Percentiles rank a stretch among this genome's conserved stretches.
Evolutionary conservation across 2,113 vertebrate species (phyloP).

Genomic region (Myotis yumanensis): DNA sequence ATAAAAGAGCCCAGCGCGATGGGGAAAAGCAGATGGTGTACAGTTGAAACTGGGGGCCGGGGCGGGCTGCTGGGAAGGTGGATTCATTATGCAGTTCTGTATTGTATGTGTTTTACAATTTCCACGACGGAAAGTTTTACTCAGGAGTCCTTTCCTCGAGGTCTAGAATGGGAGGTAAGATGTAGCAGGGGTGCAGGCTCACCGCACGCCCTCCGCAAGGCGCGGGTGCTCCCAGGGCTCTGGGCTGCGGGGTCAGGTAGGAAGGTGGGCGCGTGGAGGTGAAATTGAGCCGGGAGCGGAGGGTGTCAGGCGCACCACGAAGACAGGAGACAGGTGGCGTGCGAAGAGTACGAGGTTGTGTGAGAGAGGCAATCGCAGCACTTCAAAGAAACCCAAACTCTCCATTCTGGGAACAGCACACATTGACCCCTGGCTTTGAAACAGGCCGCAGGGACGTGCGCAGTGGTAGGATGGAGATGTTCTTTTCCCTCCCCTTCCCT

Average conservation of each 20-base stretch:
- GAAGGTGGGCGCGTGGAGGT: accelerated
- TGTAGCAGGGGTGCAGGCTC: neutral
- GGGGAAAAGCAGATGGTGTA: neutral
- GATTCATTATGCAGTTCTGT: accelerated
- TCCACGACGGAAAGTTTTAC: neutral
- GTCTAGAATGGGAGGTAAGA: neutral
- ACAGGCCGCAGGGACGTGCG: neutral
- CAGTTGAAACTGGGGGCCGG: accelerated
- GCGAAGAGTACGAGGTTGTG: neutral
- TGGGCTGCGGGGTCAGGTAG: neutral
- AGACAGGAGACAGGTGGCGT: accelerated
- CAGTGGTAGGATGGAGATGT: accelerated
- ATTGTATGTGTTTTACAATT: neutral
- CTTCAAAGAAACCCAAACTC: neutral
- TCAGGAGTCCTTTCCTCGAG: neutral
- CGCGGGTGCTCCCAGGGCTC: neutral
- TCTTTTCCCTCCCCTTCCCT: neutral
- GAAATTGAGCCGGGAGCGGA: neutral
- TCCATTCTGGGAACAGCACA: neutral
- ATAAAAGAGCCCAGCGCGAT: accelerated
- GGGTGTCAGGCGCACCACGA: accelerated
- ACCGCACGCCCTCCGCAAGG: neutral
- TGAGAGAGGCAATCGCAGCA: neutral
- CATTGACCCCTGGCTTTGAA: neutral
- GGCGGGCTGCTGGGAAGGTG: neutral